Base-by-base conservation (phyloP, 2,888 invertebrate genomes). In the Apotomis turbidana region DNA sequence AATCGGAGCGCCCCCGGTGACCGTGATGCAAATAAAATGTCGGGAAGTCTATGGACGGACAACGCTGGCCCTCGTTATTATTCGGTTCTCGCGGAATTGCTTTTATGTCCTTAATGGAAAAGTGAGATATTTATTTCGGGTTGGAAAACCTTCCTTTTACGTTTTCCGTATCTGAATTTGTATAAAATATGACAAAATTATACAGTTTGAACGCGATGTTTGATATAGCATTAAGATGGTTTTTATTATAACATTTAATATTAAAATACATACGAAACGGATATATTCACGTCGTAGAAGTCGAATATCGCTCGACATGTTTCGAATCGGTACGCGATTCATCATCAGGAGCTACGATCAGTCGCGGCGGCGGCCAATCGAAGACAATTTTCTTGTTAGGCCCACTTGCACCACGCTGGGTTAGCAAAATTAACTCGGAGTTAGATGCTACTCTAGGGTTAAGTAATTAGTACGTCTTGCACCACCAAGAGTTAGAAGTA, bases 21-120 rank as follows among this genome's bases (percentile, higher is more conserved):
- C 85, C 87, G 85, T 85, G 88, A 91, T 91, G 91, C 91, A 92
- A 93, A 93, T 92, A 91, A 87, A 91, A 90, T 87, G 90, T 86
- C 81, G 83, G 85, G 84, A 83, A 89, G 87, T 85, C 88, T 86
- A 83, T 85, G 85, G 84, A 88, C 88, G 91, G 91, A 90, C 91
- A 90, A 83, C 86, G 87, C 88, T 90, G 89, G 85, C 90, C 91
- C 90, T 91, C 90, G 87, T 92, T 92, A 90, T 91, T 93, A 93
- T 93, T 92, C 92, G 88, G 84, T 88, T 89, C 91, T 91, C 90
- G 91, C 88, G 86, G 87, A 90, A 92, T 91, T 89, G 90, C 90
- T 92, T 92, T 92, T 90, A 91, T 91, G 87, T 86, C 88, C 88
- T 88, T 91, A 92, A 91, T 93, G 91, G 91, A 91, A 91, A 90